Conservation (phyloP, 2,797 vertebrate genomes). For the Prunella strophiata region DNA sequence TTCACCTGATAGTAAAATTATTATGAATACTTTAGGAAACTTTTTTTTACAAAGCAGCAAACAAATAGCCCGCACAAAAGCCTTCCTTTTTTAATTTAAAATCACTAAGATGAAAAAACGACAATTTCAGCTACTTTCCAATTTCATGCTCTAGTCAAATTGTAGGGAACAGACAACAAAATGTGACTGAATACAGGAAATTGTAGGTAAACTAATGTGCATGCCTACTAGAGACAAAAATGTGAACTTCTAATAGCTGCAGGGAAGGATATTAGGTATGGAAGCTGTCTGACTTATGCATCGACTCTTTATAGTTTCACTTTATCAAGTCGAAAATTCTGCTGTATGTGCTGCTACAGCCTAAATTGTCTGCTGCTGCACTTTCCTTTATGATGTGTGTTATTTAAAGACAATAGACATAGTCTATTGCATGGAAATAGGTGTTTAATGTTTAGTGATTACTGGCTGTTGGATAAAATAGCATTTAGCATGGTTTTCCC, state of each 20-base stretch:
- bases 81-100: slow-evolving; percentile 53
- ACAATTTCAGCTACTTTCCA: slow-evolving; percentile 59
- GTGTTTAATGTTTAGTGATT: slow-evolving; percentile 49
- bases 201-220: slow-evolving; percentile 41
- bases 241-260: slow-evolving; percentile 42
- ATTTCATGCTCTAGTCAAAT: slow-evolving; percentile 48
- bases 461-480: slow-evolving; percentile 29
- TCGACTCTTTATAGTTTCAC: slow-evolving; percentile 51
- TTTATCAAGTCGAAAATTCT: slow-evolving; percentile 68
- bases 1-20: slow-evolving; percentile 66
- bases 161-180: slow-evolving; percentile 31
- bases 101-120: slow-evolving; percentile 32
- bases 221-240: slow-evolving; percentile 46
- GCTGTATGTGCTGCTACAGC: slow-evolving; percentile 29
- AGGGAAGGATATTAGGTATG: slow-evolving; percentile 46
- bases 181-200: slow-evolving; percentile 51
- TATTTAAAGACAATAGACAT: slow-evolving; percentile 66
- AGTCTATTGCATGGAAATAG: slow-evolving; percentile 47
- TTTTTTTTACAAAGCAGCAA: slow-evolving; percentile 42
- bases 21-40: slow-evolving; percentile 51
- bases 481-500: not conserved
- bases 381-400: slow-evolving; percentile 53
- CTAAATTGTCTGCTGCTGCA: slow-evolving; percentile 63
- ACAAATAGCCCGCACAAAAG: not conserved
- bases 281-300: slow-evolving; percentile 44